A percentile compares a stretch with the other conserved stretches of the same genome.
Evolutionary conservation across 2,888 invertebrate species (phyloP).

Genomic region (Argyra leucocephala): DNA sequence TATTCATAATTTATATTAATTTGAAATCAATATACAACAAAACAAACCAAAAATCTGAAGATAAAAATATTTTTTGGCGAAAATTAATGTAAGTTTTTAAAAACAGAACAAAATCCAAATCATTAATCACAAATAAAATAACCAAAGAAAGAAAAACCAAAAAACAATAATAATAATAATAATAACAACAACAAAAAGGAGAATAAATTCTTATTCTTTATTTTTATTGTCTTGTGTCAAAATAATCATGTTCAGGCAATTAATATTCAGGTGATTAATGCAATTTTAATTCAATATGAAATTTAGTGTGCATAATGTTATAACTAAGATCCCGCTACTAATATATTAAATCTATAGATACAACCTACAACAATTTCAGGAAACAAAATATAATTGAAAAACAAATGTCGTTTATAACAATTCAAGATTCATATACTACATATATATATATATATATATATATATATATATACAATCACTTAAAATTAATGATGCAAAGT

Average conservation of each 20-base stretch:
- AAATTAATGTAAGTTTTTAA: no score
- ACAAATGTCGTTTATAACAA: conserved; percentile 1
- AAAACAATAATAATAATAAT: no score
- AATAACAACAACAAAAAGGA: not conserved
- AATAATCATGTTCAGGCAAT: conserved; percentile 1
- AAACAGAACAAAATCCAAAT: no score
- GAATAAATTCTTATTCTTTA: not conserved
- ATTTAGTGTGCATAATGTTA: not conserved
- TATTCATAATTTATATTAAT: no score
- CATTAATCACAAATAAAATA: no score
- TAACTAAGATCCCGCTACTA: no score
- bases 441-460: not conserved
- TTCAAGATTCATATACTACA: not conserved
- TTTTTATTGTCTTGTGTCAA: conserved; percentile 3
- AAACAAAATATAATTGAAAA: conserved; percentile 3
- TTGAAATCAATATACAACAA: no score
- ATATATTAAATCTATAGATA: no score
- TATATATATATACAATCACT: not conserved
- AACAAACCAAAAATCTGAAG: no score
- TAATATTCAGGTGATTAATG: conserved; percentile 3
- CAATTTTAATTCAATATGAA: conserved; percentile 6
- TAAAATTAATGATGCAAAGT: not conserved
- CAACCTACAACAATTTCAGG: no score
- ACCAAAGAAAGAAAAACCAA: no score
- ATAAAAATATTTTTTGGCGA: no score